Evolutionary conservation across 2,888 invertebrate genomes (phyloP).

Genomic region (Rutpela maculata): DNA sequence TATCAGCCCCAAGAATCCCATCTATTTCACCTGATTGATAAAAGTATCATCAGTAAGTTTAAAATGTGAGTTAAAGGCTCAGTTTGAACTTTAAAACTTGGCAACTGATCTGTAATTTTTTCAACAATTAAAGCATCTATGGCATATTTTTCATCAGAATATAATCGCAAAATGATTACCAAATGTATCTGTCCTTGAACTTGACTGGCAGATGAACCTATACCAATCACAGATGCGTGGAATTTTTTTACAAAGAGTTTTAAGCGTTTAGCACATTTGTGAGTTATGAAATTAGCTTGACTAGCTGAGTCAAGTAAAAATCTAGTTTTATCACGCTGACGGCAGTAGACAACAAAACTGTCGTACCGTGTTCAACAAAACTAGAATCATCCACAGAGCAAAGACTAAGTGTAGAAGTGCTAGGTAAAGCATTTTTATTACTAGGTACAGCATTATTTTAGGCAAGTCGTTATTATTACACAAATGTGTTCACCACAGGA

Average conservation of each 20-base stretch:
- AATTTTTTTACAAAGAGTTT: neutral
- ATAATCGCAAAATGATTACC: neutral
- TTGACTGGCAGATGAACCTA: too few relatives aligned
- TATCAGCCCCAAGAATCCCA: too few relatives aligned
- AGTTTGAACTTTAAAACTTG: neutral
- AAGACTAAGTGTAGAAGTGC: neutral
- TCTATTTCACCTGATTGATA: neutral
- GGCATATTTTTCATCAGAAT: neutral
- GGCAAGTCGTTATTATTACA: too few relatives aligned
- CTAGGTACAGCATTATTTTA: too few relatives aligned
- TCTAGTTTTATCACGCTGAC: neutral
- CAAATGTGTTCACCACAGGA: too few relatives aligned
- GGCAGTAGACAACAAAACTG: neutral
- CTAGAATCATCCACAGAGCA: neutral
- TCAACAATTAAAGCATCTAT: neutral
- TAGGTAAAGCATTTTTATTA: too few relatives aligned
- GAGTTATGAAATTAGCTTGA: slow-evolving; percentile 8
- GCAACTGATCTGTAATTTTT: too few relatives aligned
- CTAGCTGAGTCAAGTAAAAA: neutral
- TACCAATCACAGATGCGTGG: neutral
- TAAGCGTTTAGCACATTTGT: too few relatives aligned
- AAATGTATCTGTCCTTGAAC: neutral
- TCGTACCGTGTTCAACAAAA: neutral
- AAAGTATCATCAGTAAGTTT: neutral
- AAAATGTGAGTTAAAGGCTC: neutral